A percentile compares a stretch with the other conserved stretches of the same genome.
phyloP scores from a whole-genome alignment of 2,113 vertebrate species.

The Takifugu flavidus region DNA sequence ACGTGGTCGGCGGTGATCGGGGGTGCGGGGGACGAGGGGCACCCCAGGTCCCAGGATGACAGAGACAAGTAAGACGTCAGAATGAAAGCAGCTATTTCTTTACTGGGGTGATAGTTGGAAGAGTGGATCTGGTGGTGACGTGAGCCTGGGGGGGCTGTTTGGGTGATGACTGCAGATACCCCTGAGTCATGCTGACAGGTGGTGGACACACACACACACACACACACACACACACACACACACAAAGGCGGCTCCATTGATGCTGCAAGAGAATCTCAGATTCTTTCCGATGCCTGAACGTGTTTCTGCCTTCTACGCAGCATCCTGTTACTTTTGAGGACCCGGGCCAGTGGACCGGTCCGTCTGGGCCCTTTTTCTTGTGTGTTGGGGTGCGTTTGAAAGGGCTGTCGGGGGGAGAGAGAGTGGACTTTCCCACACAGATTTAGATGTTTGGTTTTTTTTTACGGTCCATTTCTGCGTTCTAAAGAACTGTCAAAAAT shows the following conservation, averaged over 20 bases:
- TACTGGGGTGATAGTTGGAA: background rate
- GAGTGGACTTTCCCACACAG: constrained; percentile 39
- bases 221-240: constrained; percentile 20
- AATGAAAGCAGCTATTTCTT: too few species aligned
- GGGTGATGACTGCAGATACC: constrained; percentile 28
- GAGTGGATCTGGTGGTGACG: background rate
- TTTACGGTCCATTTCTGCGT: constrained; percentile 38
- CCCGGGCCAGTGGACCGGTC: background rate
- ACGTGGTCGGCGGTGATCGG: constrained; percentile 94
- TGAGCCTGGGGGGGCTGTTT: constrained; percentile 20
- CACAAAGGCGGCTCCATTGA: constrained; percentile 8
- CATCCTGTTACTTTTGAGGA: constrained; percentile 21
- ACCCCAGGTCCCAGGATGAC: constrained; percentile 64
- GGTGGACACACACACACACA: constrained; percentile 23
- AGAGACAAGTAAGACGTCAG: constrained; percentile 73
- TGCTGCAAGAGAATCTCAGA: constrained; percentile 29
- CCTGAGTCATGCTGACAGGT: constrained; percentile 61
- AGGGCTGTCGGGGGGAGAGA: constrained; percentile 24
- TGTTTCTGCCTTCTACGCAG: constrained; percentile 14
- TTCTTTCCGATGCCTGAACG: constrained; percentile 34
- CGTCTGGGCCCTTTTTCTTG: background rate
- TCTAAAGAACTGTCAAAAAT: constrained; percentile 62
- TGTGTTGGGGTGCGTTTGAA: constrained; percentile 7
- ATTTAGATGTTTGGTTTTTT: constrained; percentile 24
- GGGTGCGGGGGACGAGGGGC: constrained; percentile 69